Conservation (phyloP, 2,888 invertebrate genomes). For the Harpalus rubripes region DNA sequence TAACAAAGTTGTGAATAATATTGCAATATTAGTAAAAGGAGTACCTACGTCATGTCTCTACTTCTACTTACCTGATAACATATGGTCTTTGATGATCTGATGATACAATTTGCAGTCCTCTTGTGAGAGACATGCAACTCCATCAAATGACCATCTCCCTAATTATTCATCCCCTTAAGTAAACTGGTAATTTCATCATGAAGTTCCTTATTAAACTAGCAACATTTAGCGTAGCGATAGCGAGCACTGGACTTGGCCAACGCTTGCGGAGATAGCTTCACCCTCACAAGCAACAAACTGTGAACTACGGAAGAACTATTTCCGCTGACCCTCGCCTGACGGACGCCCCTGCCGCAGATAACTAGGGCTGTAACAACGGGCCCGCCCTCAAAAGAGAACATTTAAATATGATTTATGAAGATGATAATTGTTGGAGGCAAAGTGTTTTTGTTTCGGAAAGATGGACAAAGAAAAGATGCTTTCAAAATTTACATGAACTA, state of each 20-base stretch:
- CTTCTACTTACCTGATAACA: no score
- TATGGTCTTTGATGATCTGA: no score
- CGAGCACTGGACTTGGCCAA: background rate
- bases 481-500: no score
- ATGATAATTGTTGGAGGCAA: background rate
- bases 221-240: background rate
- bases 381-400: background rate
- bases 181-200: constrained; percentile 26
- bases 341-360: constrained; percentile 50
- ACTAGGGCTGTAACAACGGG: constrained; percentile 12
- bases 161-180: constrained; percentile 14
- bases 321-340: constrained; percentile 40
- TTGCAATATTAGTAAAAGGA: no score
- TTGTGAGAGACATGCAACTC: background rate
- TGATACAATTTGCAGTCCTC: background rate
- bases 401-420: background rate
- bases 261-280: background rate
- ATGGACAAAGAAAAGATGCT: no score
- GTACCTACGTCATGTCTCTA: no score
- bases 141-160: background rate
- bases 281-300: background rate
- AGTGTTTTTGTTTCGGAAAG: background rate
- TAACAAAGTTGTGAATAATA: no score
- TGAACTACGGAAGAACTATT: constrained; percentile 46
- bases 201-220: constrained; percentile 29